phyloP scores from a whole-genome alignment of 2,797 vertebrate genomes.

The Ataeniobius toweri region DNA sequence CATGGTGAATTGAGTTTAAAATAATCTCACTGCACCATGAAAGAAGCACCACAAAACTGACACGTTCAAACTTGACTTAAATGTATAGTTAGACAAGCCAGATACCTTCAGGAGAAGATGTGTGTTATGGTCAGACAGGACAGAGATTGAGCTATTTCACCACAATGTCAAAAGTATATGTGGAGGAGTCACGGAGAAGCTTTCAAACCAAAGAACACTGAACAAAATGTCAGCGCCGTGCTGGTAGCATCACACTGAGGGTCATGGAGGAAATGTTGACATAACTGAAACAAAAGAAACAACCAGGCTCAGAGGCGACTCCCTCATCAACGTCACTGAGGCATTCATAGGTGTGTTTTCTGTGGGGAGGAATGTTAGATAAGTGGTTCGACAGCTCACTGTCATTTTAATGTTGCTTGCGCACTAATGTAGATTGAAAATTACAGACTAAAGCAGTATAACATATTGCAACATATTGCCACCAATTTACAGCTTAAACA shows the following conservation, averaged over 20 bases:
- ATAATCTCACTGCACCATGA: too few species aligned
- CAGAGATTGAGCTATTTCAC: neutral
- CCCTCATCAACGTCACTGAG: slow-evolving; percentile 9
- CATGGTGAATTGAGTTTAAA: too few species aligned
- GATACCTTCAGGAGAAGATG: neutral
- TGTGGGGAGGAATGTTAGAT: slow-evolving; percentile 61
- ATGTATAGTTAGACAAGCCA: neutral
- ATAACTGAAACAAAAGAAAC: neutral
- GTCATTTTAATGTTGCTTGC: slow-evolving; percentile 12
- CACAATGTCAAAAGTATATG: neutral
- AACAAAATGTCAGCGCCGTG: too few species aligned
- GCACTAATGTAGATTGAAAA: neutral
- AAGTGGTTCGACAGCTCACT: slow-evolving; percentile 65
- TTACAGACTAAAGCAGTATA: neutral
- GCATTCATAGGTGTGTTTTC: slow-evolving; percentile 33
- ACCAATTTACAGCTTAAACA: slow-evolving; percentile 6
- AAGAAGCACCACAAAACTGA: neutral
- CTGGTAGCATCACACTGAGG: too few species aligned
- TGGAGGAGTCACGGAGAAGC: neutral
- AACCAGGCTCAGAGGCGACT: slow-evolving; percentile 43
- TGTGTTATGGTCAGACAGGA: neutral
- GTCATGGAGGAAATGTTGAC: neutral
- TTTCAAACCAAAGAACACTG: neutral
- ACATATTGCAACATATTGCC: neutral
- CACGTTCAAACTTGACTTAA: neutral